Conservation (phyloP, 2,888 invertebrate species). For the Melanostoma scalare region DNA sequence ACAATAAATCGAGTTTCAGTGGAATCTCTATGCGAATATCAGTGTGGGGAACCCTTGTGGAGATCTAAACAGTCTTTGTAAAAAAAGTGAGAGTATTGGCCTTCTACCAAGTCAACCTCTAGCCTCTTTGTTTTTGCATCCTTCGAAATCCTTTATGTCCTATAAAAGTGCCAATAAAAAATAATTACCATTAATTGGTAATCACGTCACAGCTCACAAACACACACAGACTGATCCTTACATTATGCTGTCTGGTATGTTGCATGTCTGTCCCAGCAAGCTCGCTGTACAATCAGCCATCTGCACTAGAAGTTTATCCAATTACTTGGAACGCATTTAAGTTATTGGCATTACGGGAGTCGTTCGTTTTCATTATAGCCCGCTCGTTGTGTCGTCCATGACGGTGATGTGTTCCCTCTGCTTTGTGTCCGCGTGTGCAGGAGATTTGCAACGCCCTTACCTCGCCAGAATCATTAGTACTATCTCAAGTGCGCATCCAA, state of each 20-base stretch:
- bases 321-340: constrained; percentile 73
- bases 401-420: constrained; percentile 24
- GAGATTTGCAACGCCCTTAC: constrained; percentile 63
- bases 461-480: constrained; percentile 66
- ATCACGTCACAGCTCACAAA: constrained; percentile 68
- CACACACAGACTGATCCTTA: constrained; percentile 28
- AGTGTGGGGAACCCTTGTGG: too few species aligned
- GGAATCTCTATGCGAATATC: too few species aligned
- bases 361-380: constrained; percentile 73
- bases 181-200: constrained; percentile 77
- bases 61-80: too few species aligned
- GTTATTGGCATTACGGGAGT: constrained; percentile 73
- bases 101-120: too few species aligned
- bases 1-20: too few species aligned
- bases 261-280: background rate
- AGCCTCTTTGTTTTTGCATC: too few species aligned
- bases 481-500: constrained; percentile 63
- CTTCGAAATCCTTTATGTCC: constrained; percentile 37
- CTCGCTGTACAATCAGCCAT: constrained; percentile 43
- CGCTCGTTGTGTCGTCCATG: constrained; percentile 25
- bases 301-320: constrained; percentile 69
- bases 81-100: too few species aligned
- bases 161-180: constrained; percentile 76
- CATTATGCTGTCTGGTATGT: background rate
- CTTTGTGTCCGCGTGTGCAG: constrained; percentile 33